Evolutionary conservation across 2,113 vertebrate genomes (phyloP).

Genomic region (Hemibagrus wyckioides): DNA sequence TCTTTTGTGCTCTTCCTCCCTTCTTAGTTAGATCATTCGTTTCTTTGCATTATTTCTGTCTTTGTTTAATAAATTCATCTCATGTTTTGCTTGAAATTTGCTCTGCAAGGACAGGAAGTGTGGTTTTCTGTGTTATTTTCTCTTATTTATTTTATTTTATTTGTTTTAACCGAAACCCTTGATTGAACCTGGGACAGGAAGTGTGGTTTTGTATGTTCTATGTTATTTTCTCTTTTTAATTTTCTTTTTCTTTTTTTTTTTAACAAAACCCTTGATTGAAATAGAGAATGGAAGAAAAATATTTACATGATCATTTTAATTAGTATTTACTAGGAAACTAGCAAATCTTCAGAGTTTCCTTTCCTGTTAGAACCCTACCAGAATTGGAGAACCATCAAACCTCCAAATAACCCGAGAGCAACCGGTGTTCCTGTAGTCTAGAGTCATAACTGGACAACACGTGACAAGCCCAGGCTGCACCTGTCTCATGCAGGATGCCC

Average conservation of each 20-base stretch:
- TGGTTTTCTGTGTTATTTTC: background rate
- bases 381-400: background rate
- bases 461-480: slow-evolving; percentile 32
- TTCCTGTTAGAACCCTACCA: background rate
- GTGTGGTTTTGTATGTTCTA: background rate
- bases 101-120: background rate
- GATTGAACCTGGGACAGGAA: background rate
- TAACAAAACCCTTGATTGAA: background rate
- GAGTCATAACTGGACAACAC: slow-evolving; percentile 20
- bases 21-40: background rate
- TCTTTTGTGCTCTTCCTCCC: background rate
- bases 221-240: background rate
- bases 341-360: background rate
- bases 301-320: background rate
- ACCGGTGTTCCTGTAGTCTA: background rate
- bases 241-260: background rate
- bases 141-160: background rate
- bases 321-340: background rate
- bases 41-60: background rate
- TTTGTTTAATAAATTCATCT: background rate
- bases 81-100: background rate
- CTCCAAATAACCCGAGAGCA: background rate
- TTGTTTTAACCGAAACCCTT: background rate
- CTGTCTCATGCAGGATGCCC: slow-evolving; percentile 33
- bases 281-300: too few species aligned